A percentile compares a stretch with the other conserved stretches of the same genome.
phyloP scores from a whole-genome alignment of 1,140 invertebrate species.

The Brachystomella parvula region DNA sequence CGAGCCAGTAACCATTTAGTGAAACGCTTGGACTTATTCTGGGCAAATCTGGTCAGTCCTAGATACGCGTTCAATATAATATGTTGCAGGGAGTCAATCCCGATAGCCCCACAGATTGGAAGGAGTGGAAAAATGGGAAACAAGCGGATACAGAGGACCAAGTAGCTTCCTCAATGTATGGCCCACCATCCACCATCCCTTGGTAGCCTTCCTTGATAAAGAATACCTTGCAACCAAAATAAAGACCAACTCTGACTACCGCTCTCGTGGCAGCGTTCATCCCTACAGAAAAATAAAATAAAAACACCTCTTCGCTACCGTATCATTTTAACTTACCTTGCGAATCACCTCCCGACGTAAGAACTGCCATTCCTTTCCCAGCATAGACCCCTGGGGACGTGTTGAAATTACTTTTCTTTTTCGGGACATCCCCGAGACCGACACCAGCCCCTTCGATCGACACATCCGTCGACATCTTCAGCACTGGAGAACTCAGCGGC shows the following conservation, averaged over 20 bases:
- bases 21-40: not conserved
- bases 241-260: conserved; percentile 91
- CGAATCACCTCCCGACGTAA: conserved; percentile 93
- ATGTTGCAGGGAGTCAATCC: conserved; percentile 69
- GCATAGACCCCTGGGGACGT: conserved; percentile 62
- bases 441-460: too few species aligned
- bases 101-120: conserved; percentile 73
- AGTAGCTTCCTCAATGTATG: conserved; percentile 86
- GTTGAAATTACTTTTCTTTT: not conserved
- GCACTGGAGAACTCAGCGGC: too few species aligned
- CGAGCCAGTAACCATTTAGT: not conserved
- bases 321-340: conserved; percentile 56
- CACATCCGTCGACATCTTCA: too few species aligned
- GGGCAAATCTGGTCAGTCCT: not conserved
- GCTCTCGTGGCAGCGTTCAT: conserved; percentile 99
- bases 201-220: conserved; percentile 94
- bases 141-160: conserved; percentile 98
- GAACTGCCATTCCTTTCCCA: conserved; percentile 82
- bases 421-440: too few species aligned
- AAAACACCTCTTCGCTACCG: not conserved
- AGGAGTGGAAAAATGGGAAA: conserved; percentile 94
- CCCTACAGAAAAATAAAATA: conserved; percentile 50
- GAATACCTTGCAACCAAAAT: conserved; percentile 85
- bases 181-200: conserved; percentile 97
- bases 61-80: not conserved